A percentile compares a stretch with the other conserved stretches of the same genome.
These are phyloP conservation scores for Clivina fossor DNA, from an alignment of 2,888 invertebrate genomes.

Conservation along the genomic window DNA sequence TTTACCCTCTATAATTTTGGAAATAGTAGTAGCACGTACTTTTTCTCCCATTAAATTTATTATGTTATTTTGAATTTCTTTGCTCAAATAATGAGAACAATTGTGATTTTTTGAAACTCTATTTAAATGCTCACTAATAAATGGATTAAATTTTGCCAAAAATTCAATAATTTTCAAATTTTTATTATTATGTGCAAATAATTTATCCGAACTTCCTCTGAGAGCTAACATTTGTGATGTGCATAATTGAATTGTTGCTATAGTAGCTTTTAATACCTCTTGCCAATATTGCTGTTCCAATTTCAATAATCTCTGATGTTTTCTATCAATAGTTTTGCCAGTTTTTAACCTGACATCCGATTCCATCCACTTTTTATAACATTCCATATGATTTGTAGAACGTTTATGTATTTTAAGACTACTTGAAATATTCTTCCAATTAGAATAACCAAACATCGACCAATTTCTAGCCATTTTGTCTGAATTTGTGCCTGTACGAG, in stretches of 20 bases:
- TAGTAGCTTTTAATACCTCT: neutral
- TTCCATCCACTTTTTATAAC: slow-evolving; percentile 5
- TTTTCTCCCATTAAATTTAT: neutral
- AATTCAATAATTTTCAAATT: slow-evolving; percentile 5
- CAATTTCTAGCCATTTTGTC: neutral
- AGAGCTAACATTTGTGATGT: neutral
- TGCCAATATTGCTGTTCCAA: slow-evolving; percentile 2
- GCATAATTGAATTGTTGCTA: neutral
- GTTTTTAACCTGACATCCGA: neutral
- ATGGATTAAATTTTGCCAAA: slow-evolving; percentile 3
- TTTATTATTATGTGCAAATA: slow-evolving; percentile 1
- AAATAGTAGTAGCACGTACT: neutral
- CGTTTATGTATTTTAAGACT: neutral
- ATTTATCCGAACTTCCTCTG: slow-evolving; percentile 1
- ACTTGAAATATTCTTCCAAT: neutral
- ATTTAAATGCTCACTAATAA: slow-evolving; percentile 1
- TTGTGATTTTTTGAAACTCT: neutral
- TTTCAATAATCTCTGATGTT: slow-evolving; percentile 5
- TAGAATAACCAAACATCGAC: neutral
- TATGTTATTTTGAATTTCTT: slow-evolving; percentile 4
- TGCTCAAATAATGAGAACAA: neutral
- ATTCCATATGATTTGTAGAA: slow-evolving; percentile 1
- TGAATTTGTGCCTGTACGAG: no score
- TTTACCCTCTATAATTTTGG: neutral
- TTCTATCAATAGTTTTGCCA: slow-evolving; percentile 3